These are phyloP conservation scores for Exaiptasia diaphana DNA, from an alignment of 64 coral and sea anemone genomes.

Conservation along the genomic window DNA sequence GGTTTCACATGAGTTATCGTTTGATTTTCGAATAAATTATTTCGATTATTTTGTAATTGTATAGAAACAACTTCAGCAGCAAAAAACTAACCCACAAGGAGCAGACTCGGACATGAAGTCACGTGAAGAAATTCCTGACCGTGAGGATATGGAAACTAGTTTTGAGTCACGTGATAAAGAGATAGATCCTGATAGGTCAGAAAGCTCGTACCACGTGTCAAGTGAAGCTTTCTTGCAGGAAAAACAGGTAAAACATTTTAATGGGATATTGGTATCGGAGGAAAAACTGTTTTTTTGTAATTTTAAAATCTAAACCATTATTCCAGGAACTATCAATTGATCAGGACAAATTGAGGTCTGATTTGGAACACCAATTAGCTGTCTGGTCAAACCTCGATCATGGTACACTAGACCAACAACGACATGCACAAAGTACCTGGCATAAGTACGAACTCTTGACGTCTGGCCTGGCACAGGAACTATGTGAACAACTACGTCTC, in stretches of 20 bases:
- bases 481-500: constrained; percentile 93
- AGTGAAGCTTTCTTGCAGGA: background rate
- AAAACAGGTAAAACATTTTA: background rate
- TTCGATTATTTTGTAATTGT: no score
- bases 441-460: constrained; percentile 91
- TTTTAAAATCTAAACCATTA: no score
- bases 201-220: background rate
- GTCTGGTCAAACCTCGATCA: constrained; percentile 60
- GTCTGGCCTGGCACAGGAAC: constrained; percentile 71
- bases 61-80: background rate
- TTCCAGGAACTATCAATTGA: constrained; percentile 31
- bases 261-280: no score
- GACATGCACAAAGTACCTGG: constrained; percentile 69
- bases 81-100: background rate
- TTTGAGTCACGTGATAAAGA: background rate
- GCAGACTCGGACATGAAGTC: constrained; percentile 13
- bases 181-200: background rate
- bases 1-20: background rate
- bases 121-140: background rate
- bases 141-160: background rate
- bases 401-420: constrained; percentile 44
- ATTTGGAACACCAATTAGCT: constrained; percentile 75
- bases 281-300: background rate
- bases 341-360: constrained; percentile 69
- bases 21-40: background rate